Conservation (phyloP, 2,888 invertebrate genomes). For the Tachina grossa region DNA sequence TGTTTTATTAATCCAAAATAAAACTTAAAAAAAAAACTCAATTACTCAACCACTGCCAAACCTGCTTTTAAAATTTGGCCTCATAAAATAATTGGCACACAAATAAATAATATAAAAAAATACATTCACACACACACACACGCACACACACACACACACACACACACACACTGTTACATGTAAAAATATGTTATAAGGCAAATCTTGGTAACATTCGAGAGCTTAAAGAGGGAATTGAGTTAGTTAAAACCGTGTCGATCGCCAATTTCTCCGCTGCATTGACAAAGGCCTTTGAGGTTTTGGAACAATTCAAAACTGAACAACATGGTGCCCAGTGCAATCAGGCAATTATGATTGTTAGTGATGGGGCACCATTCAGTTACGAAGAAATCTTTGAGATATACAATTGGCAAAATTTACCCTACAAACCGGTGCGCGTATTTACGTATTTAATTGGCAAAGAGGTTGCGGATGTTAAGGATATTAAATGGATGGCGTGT, state of each 20-base stretch:
- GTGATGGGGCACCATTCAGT: constrained; percentile 98
- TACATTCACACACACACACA: no score
- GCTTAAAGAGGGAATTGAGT: constrained; percentile 90
- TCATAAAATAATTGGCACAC: constrained; percentile 60
- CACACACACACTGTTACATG: constrained; percentile 46
- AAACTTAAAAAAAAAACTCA: constrained; percentile 23
- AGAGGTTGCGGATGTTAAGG: constrained; percentile 95
- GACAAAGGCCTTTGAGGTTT: constrained; percentile 93
- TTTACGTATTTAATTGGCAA: constrained; percentile 99
- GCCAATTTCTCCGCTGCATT: constrained; percentile 97
- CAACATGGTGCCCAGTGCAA: constrained; percentile 90
- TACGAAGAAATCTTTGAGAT: constrained; percentile 95
- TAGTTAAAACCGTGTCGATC: constrained; percentile 92
- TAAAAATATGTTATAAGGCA: constrained; percentile 84
- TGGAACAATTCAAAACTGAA: constrained; percentile 86
- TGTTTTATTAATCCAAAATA: constrained; percentile 30
- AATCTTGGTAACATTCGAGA: constrained; percentile 92
- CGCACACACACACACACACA: constrained; percentile 28
- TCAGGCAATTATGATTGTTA: constrained; percentile 98
- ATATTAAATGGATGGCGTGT: constrained; percentile 99
- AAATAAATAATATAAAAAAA: constrained; percentile 43
- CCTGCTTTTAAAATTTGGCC: constrained; percentile 62
- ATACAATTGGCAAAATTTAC: constrained; percentile 91
- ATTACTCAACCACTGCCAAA: constrained; percentile 47
- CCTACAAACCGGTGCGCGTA: constrained; percentile 93